Base-by-base conservation (phyloP, 2,113 vertebrate species). In the Prinia subflava region DNA sequence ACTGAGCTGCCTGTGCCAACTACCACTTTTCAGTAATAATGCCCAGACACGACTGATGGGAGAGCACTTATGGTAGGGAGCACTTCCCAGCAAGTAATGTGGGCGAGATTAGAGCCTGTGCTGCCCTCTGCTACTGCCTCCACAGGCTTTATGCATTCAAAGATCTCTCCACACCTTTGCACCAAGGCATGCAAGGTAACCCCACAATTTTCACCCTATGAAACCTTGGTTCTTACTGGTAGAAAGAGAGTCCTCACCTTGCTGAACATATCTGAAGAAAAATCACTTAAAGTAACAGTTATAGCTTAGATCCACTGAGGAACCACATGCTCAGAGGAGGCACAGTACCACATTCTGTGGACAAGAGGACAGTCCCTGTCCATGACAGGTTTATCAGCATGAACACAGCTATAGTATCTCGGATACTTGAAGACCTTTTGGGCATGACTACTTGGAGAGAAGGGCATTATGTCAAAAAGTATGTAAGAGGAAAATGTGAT, bases 1-100 rank as follows among this genome's bases (percentile, higher is more conserved):
- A 74, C 44, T 37, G 59, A 59, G 44, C 39, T 77, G n/a, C 63
- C 82, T 65, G 28, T 62, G 68, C 19, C 16, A 9, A 13, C 74
- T 68, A 37, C 44, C 18, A 52, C n/a, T 92, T 94, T 85, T 91
- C 56, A 82, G 30, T n/a, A 67, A 47, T 30, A 70, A 80, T 53
- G 63, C 55, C 24, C 20, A 76, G 44, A 21, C 31, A 41, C 30
- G n/a, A 81, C 28, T 57, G 35, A 50, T 42, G 27, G 64, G 46
- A 95, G 25, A 81, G 17, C 33, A 70, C 11, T 31, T 6, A 35
- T 5, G 13, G 24, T 33, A 81, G 30, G 31, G 17, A 89, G 35
- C 7, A 31, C 41, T 79, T 79, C 30, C 30, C 47, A 69, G 24
- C 24, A 62, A 25, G 6, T 59, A 44, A 39, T 6, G 5, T n/a